Percentiles rank a stretch among this genome's conserved stretches.
phyloP scores from a whole-genome alignment of 2,113 vertebrate species.

The Megaptera novaeangliae region DNA sequence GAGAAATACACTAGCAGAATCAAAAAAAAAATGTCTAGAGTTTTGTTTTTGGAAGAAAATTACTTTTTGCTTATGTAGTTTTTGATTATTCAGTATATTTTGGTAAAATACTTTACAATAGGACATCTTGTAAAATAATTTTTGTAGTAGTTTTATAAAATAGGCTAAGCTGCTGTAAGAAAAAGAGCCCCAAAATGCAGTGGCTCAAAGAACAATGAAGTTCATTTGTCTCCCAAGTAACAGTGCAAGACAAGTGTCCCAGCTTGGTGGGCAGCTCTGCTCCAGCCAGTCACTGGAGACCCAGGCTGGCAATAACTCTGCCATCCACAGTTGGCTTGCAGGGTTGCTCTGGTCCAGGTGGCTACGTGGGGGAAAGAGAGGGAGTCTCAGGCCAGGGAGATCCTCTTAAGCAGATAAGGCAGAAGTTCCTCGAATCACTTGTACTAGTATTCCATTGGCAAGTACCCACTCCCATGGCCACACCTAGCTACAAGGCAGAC shows the following conservation, averaged over 20 bases:
- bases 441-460: background rate
- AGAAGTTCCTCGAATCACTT: background rate
- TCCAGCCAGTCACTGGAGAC: background rate
- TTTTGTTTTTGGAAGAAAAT: slow-evolving; percentile 25
- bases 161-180: background rate
- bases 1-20: background rate
- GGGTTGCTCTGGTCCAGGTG: background rate
- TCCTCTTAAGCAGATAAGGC: background rate
- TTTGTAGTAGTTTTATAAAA: background rate
- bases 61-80: background rate
- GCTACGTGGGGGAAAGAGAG: background rate
- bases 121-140: background rate
- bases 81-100: background rate
- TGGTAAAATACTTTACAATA: background rate
- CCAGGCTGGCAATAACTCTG: background rate
- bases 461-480: background rate
- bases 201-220: background rate
- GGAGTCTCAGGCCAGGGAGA: background rate
- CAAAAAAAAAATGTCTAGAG: background rate
- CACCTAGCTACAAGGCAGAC: background rate
- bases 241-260: background rate
- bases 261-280: background rate
- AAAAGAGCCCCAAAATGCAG: background rate
- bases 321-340: background rate
- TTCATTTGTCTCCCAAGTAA: background rate